phyloP scores from a whole-genome alignment of 2,113 vertebrate genomes.

The Datnioides undecimradiatus region DNA sequence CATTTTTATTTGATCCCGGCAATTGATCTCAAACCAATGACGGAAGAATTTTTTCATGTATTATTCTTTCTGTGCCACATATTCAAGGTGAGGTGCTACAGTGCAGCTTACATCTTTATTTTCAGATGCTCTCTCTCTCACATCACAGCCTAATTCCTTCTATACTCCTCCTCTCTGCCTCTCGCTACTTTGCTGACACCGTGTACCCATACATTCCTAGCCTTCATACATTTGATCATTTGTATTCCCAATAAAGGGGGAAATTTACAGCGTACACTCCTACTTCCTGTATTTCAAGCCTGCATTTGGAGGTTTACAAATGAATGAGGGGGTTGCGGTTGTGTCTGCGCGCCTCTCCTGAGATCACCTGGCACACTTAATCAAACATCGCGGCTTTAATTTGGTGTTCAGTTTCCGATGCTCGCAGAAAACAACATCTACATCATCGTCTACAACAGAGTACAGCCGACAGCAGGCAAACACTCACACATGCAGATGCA shows the following conservation, averaged over 20 bases:
- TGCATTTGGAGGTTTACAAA: constrained; percentile 80
- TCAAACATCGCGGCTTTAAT: constrained; percentile 82
- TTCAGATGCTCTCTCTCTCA: constrained; percentile 76
- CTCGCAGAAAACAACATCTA: constrained; percentile 75
- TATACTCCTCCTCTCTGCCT: constrained; percentile 76
- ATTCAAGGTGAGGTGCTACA: constrained; percentile 79
- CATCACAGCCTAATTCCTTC: constrained; percentile 81
- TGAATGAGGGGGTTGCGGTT: constrained; percentile 80
- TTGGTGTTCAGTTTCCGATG: constrained; percentile 74
- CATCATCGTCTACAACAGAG: constrained; percentile 59
- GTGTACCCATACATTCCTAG: constrained; percentile 75
- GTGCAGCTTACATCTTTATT: constrained; percentile 79
- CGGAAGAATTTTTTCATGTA: constrained; percentile 75
- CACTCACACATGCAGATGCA: constrained; percentile 34
- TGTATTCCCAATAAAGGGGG: constrained; percentile 82
- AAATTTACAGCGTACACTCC: constrained; percentile 77
- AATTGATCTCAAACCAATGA: constrained; percentile 78
- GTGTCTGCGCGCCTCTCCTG: constrained; percentile 78
- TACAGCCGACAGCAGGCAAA: constrained; percentile 48
- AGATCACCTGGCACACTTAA: constrained; percentile 83
- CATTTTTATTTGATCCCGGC: constrained; percentile 73
- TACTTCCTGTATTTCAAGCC: constrained; percentile 81
- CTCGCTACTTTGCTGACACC: constrained; percentile 78
- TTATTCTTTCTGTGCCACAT: constrained; percentile 82
- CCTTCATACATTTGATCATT: constrained; percentile 80